These are phyloP conservation scores for Clarias platycephalus DNA, from an alignment of 2,797 vertebrate species.

Conservation along the genomic window DNA sequence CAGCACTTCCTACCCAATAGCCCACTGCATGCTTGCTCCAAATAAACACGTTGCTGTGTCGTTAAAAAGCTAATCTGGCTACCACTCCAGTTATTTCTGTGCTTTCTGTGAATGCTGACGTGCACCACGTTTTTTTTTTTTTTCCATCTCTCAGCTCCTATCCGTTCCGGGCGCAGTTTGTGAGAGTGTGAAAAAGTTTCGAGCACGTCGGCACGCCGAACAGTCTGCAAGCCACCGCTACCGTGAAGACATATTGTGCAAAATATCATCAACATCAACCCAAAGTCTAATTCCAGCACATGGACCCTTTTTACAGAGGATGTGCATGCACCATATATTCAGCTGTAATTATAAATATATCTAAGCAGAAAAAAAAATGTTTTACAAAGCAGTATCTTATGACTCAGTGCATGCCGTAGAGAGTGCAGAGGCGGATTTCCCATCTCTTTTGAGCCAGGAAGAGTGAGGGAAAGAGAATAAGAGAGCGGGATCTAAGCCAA, in stretches of 20 bases:
- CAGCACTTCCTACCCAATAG: conserved; percentile 34
- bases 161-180: conserved; percentile 7
- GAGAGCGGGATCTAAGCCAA: conserved; percentile 30
- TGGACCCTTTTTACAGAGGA: background rate
- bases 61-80: conserved; percentile 45
- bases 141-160: background rate
- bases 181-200: conserved; percentile 25
- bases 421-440: background rate
- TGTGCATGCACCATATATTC: background rate
- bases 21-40: conserved; percentile 25
- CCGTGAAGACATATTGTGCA: conserved; percentile 23
- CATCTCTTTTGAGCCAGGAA: conserved; percentile 1
- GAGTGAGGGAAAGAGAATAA: conserved; percentile 1
- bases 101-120: conserved; percentile 12
- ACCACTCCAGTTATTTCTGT: conserved; percentile 40
- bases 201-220: background rate
- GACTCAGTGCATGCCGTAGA: background rate
- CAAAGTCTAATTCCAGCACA: background rate
- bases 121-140: conserved; percentile 27
- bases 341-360: background rate
- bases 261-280: background rate
- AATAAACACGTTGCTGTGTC: conserved; percentile 36
- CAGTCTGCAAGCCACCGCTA: conserved; percentile 23
- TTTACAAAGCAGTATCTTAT: background rate
- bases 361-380: background rate